These are phyloP conservation scores for Ptyas mucosa DNA, from an alignment of 2,113 vertebrate genomes.

Conservation along the genomic window DNA sequence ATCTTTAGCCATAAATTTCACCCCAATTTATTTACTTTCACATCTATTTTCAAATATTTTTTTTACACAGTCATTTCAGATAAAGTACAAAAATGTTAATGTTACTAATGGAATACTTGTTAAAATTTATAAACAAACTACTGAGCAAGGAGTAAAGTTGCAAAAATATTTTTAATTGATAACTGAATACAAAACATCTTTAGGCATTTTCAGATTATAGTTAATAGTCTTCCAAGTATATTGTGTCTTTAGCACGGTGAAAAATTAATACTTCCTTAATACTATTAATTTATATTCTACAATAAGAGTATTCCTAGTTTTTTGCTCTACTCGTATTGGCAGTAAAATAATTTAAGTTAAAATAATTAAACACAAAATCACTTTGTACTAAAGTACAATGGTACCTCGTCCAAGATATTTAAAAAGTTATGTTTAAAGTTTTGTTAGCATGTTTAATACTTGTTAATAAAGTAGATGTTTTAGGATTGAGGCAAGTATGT, in stretches of 20 bases:
- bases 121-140: too few species aligned
- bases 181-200: not conserved
- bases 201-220: not conserved
- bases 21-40: not conserved
- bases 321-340: not conserved
- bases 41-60: not conserved
- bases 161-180: not conserved
- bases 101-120: not conserved
- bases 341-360: not conserved
- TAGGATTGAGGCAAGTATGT: not conserved
- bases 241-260: not conserved
- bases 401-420: not conserved
- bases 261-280: not conserved
- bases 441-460: not conserved
- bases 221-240: not conserved
- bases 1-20: not conserved
- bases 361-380: not conserved
- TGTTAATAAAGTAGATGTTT: not conserved
- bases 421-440: not conserved
- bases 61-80: not conserved
- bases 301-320: not conserved
- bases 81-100: not conserved
- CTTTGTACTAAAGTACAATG: not conserved
- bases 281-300: not conserved
- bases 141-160: not conserved